phyloP scores from a whole-genome alignment of 2,113 vertebrate genomes.

The Semicossyphus pulcher region DNA sequence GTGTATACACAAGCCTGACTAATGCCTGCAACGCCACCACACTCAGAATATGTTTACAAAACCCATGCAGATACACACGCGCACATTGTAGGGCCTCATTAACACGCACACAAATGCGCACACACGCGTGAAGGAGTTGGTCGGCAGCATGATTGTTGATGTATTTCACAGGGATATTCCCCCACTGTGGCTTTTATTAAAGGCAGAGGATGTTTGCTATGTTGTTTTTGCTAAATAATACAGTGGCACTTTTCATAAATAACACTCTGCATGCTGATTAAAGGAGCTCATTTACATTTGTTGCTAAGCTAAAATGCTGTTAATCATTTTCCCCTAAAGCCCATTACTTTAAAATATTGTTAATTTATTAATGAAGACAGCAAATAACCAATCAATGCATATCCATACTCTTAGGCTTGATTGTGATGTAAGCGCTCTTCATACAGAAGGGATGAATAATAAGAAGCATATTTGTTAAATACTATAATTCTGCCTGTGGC shows the following conservation, averaged over 20 bases:
- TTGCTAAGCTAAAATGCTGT: conserved; percentile 16
- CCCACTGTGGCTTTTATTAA: conserved; percentile 47
- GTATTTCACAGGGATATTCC: conserved; percentile 31
- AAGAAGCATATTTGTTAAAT: background rate
- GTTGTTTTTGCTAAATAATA: conserved; percentile 44
- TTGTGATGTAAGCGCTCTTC: background rate
- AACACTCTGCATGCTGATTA: conserved; percentile 13
- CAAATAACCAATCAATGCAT: background rate
- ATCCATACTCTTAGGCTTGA: background rate
- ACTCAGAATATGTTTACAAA: conserved; percentile 11
- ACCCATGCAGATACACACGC: background rate
- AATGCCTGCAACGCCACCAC: conserved; percentile 24
- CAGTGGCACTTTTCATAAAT: conserved; percentile 29
- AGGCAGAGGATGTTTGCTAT: conserved; percentile 25
- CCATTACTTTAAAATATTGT: background rate
- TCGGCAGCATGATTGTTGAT: conserved; percentile 10
- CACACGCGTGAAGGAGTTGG: background rate
- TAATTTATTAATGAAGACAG: conserved; percentile 29
- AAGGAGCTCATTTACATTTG: conserved; percentile 32
- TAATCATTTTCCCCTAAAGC: conserved; percentile 23
- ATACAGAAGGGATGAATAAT: background rate
- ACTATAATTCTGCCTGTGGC: conserved; percentile 14
- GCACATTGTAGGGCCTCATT: background rate
- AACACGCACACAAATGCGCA: conserved; percentile 2
- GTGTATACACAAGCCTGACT: conserved; percentile 37